A percentile compares a stretch with the other conserved stretches of the same genome.
Conservation (phyloP, 2,797 vertebrate species). For the Streptopelia turtur region DNA sequence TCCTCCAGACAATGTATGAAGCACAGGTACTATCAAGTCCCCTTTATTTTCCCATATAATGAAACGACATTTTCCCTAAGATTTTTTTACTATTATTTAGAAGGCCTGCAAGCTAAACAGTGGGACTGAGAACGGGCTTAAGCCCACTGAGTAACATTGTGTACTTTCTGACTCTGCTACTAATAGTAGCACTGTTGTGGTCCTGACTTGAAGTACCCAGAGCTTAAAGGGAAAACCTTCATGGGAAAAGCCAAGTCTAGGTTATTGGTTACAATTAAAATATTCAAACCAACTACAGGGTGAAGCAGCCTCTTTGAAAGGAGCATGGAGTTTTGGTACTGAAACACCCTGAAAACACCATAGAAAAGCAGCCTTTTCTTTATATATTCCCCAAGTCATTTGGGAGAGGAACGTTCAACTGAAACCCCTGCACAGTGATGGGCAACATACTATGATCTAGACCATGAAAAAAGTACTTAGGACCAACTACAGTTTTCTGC, state of each 20-base stretch:
- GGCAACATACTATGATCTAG: background rate
- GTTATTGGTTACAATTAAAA: background rate
- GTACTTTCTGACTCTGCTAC: background rate
- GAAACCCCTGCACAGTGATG: background rate
- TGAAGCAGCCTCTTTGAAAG: background rate
- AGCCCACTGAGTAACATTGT: background rate
- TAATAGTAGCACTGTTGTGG: background rate
- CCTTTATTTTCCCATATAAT: background rate
- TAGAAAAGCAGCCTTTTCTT: background rate
- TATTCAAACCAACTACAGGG: background rate
- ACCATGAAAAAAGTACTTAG: background rate
- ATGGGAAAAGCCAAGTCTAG: background rate
- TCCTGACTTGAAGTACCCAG: background rate
- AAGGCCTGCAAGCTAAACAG: background rate
- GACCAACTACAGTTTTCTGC: background rate
- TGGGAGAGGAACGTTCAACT: background rate
- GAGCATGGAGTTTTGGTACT: background rate
- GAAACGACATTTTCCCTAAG: background rate
- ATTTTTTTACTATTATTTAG: background rate
- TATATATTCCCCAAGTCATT: background rate
- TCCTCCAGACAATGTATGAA: background rate
- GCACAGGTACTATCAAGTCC: background rate
- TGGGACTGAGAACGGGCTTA: background rate
- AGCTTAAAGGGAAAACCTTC: background rate
- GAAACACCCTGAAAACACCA: background rate